Evolutionary conservation across 2,113 vertebrate genomes (phyloP), one percentile per base, ranked within the genome.

Genomic region (Ceyx melanurus): DNA sequence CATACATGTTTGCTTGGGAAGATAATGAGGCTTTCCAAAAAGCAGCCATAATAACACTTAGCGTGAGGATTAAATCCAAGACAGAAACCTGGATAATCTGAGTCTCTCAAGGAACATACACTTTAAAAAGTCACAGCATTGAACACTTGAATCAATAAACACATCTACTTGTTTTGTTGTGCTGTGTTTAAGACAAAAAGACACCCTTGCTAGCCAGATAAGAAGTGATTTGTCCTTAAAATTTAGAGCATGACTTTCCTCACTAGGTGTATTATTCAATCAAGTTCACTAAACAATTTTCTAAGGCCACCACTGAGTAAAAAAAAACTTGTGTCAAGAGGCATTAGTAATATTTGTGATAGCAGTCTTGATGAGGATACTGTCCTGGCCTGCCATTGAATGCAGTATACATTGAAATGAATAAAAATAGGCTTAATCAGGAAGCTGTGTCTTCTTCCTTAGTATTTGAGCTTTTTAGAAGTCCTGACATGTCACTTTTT

Each of bases 1-100:
- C 85, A 91, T 56, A 21, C 13, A 31, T 4, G 9, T 68, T 89
- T 87, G 51, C 71, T 75, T 81, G 74, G 66, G 58, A 90, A 60
- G 73, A 87, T 54, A 88, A 89, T 57, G 82, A 88, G 40, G 23
- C 42, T 90, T 94, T 91, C 68, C 20, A 54, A 73, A 96, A 93
- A 90, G 25, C 48, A 86, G 40, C 33, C 20, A 3, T 13, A 53
- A 74, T 45, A n/a, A 33, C 46, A 31, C 11, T 58, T 56, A 91
- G 57, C 92, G 33, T 54, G 35, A 83, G 66, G 19, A 65, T n/a
- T 28, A 85, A 76, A 70, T 74, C 62, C 66, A 71, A 53, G 51
- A 81, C 16, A 86, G 65, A 78, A 81, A 78, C 37, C 42, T 81
- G 60, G 48, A 28, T 46, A 66, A 80, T 40, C 11, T 11, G 9